Percentiles rank a stretch among this genome's conserved stretches.
Evolutionary conservation across 2,797 vertebrate species (phyloP).

Genomic region (Premnoplex brunnescens): DNA sequence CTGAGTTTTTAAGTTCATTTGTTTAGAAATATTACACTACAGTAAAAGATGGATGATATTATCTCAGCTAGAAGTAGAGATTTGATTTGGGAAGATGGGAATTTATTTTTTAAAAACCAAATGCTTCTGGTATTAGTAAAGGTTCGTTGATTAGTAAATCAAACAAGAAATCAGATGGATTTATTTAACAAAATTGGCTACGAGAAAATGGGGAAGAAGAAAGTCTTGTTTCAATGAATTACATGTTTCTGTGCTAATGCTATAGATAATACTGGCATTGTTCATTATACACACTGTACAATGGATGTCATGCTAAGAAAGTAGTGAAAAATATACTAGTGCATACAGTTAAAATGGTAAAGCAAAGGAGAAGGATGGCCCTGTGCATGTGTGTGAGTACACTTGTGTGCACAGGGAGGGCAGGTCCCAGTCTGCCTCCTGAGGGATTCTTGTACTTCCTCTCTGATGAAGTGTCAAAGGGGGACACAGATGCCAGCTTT

Average conservation of each 20-base stretch:
- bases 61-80: neutral
- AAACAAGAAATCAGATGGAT: neutral
- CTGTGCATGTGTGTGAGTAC: neutral
- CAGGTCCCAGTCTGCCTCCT: neutral
- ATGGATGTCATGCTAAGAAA: neutral
- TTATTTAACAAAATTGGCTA: neutral
- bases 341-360: neutral
- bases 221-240: neutral
- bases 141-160: neutral
- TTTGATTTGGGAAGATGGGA: neutral
- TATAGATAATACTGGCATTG: neutral
- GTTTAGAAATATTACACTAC: neutral
- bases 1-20: neutral
- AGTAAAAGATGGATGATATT: neutral
- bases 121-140: neutral
- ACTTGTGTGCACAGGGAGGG: fast-evolving
- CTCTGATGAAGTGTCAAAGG: neutral
- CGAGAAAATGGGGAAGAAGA: neutral
- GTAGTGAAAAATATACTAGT: neutral
- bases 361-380: neutral
- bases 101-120: neutral
- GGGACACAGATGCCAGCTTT: neutral
- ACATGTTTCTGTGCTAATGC: neutral
- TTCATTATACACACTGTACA: neutral
- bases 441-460: neutral